Evolutionary conservation across 2,888 invertebrate genomes (phyloP).

Genomic region (Lottia gigantea): DNA sequence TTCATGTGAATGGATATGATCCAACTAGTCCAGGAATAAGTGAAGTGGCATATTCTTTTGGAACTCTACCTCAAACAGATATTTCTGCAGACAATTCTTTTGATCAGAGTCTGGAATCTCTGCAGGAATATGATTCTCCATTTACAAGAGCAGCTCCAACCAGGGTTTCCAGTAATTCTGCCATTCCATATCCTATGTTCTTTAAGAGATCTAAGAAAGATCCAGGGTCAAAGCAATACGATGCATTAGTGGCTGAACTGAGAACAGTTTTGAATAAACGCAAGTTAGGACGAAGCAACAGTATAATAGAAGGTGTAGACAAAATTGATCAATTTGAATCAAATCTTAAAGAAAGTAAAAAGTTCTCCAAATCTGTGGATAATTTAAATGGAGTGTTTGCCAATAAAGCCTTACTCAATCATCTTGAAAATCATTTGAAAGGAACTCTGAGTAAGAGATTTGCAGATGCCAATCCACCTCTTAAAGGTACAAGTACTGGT

Average conservation of each 20-base stretch:
- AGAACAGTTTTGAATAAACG: constrained; percentile 47
- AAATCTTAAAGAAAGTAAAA: constrained; percentile 12
- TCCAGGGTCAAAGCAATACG: constrained; percentile 54
- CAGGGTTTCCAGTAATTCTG: constrained; percentile 4
- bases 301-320: constrained; percentile 21
- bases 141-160: background rate
- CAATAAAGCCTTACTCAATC: constrained; percentile 48
- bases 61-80: background rate
- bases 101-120: background rate
- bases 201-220: constrained; percentile 55
- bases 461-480: constrained; percentile 2
- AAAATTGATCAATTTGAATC: constrained; percentile 14
- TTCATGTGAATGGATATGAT: constrained; percentile 1
- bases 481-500: background rate
- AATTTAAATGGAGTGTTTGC: constrained; percentile 43
- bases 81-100: background rate
- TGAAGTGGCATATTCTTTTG: constrained; percentile 3
- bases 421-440: constrained; percentile 51
- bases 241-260: constrained; percentile 49
- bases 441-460: constrained; percentile 34
- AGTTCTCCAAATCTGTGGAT: constrained; percentile 28
- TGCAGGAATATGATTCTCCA: background rate
- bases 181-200: constrained; percentile 47
- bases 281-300: constrained; percentile 21
- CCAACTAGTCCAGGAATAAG: background rate